Evolutionary conservation across 2,888 invertebrate genomes (phyloP).

Genomic region (Galeruca laticollis): DNA sequence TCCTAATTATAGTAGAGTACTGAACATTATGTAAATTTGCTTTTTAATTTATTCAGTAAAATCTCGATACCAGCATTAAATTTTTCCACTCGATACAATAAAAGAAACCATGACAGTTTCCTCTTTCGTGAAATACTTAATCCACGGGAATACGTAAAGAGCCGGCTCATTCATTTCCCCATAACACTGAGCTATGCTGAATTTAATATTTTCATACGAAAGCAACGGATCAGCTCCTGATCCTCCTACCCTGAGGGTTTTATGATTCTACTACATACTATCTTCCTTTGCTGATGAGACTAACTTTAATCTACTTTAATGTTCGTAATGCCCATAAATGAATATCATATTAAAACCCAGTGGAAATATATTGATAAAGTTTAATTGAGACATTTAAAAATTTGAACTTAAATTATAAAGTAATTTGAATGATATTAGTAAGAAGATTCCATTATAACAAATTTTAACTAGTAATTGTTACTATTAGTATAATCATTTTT

Average conservation of each 20-base stretch:
- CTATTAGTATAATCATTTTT: too few species aligned
- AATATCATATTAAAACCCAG: slow-evolving; percentile 37
- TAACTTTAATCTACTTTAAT: slow-evolving; percentile 44
- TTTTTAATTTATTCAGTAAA: neutral
- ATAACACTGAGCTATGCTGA: slow-evolving; percentile 31
- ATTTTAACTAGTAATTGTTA: too few species aligned
- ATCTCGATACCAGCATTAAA: slow-evolving; percentile 3
- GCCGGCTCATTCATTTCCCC: slow-evolving; percentile 39
- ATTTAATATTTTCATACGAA: slow-evolving; percentile 43
- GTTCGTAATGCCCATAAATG: slow-evolving; percentile 45
- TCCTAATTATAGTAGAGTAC: too few species aligned
- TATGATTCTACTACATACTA: slow-evolving; percentile 39
- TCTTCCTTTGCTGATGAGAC: slow-evolving; percentile 36
- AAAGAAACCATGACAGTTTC: slow-evolving; percentile 31
- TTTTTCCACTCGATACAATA: slow-evolving; percentile 18
- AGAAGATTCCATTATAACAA: too few species aligned
- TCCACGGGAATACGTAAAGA: slow-evolving; percentile 38
- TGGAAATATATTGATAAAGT: slow-evolving; percentile 45
- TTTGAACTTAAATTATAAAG: slow-evolving; percentile 25
- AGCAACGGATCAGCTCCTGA: slow-evolving; percentile 40
- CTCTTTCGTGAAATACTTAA: slow-evolving; percentile 21
- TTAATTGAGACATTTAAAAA: slow-evolving; percentile 36
- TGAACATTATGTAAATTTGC: neutral
- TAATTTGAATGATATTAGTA: neutral
- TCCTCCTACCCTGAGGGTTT: slow-evolving; percentile 36